Evolutionary conservation across 2,797 vertebrate genomes (phyloP).

Genomic region (Chelonia mydas): DNA sequence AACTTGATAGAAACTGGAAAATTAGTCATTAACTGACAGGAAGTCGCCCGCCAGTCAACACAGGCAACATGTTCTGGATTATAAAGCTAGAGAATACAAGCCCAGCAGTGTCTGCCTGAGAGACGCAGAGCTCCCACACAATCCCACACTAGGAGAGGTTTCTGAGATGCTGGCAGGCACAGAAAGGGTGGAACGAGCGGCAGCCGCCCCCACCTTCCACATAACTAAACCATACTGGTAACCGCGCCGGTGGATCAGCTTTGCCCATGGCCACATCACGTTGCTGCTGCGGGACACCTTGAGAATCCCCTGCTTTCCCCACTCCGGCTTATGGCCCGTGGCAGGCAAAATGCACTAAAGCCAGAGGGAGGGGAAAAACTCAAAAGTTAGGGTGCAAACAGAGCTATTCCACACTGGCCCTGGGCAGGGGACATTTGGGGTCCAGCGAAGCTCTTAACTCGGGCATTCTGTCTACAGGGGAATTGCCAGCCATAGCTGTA

Average conservation of each 20-base stretch:
- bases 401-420: background rate
- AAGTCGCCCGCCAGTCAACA: background rate
- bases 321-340: slow-evolving; percentile 53
- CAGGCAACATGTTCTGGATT: background rate
- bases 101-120: background rate
- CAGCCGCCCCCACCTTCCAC: background rate
- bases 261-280: background rate
- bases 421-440: background rate
- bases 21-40: slow-evolving; percentile 27
- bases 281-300: background rate
- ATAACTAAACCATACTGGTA: background rate
- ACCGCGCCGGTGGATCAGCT: background rate
- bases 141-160: background rate
- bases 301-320: slow-evolving; percentile 76
- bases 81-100: background rate
- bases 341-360: slow-evolving; percentile 77
- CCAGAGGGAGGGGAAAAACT: slow-evolving; percentile 80
- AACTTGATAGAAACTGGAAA: background rate
- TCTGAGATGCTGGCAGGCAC: background rate
- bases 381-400: slow-evolving; percentile 1
- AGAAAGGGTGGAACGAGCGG: background rate
- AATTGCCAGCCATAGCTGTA: background rate
- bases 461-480: background rate
- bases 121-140: background rate
- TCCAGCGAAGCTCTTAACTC: background rate